Evolutionary conservation across 92 coral and sea anemone genomes (phyloP), one percentile per base, ranked within the genome.

Genomic region (Paramuricea clavata): DNA sequence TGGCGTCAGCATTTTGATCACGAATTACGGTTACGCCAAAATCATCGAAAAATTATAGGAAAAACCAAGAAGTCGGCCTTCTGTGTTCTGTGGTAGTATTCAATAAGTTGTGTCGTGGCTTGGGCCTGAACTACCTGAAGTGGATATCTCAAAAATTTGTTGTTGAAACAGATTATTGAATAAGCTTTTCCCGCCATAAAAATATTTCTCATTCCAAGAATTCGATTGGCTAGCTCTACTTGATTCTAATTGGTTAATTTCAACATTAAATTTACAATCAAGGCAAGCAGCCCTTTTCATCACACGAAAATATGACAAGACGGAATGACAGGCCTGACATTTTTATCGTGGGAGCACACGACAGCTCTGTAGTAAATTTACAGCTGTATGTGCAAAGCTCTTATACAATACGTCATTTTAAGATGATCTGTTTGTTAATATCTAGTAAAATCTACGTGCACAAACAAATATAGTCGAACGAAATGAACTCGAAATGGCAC

Each of bases 121-220:
- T 36, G 42, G 3, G 42, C 8, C 42, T 36, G 42, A 36, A 36
- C 42, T 36, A 8, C 42, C 42, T 36, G 42, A 36, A n/a, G n/a
- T n/a, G n/a, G n/a, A n/a, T n/a, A n/a, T n/a, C n/a, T n/a, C n/a
- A n/a, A n/a, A n/a, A n/a, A n/a, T n/a, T n/a, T n/a, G n/a, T n/a
- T n/a, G n/a, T n/a, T n/a, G n/a, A n/a, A n/a, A n/a, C n/a, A n/a
- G n/a, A n/a, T n/a, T n/a, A n/a, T n/a, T n/a, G n/a, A n/a, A n/a
- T n/a, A n/a, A n/a, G n/a, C n/a, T n/a, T n/a, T n/a, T 52, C 61
- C 61, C 61, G 61, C 61, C 61, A 36, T 8, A 52, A 52, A 52
- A 22, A 6, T 52, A 5, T 60, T 60, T 60, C 11, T 21, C 13
- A 47, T 15, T 60, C 32, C 6, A 60, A 21, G 12, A 21, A 28